phyloP scores from a whole-genome alignment of 2,113 vertebrate genomes.

The Barbus barbus region DNA sequence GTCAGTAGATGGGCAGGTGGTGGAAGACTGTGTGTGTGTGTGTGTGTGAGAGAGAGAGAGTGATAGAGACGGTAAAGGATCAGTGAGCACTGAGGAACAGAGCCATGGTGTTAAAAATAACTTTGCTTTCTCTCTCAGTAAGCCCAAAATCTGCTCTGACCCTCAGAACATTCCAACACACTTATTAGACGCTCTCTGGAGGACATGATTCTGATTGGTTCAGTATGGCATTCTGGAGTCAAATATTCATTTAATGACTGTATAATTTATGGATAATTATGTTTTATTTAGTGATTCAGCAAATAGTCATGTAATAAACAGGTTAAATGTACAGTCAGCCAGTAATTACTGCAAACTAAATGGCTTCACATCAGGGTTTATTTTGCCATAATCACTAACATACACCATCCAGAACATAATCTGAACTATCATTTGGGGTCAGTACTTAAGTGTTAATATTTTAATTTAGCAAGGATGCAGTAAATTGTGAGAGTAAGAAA shows the following conservation, averaged over 20 bases:
- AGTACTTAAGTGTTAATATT: not conserved
- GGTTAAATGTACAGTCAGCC: not conserved
- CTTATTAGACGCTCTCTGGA: not conserved
- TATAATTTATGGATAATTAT: not conserved
- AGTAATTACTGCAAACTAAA: not conserved
- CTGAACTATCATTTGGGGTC: not conserved
- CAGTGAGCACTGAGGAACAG: slow-evolving; percentile 26
- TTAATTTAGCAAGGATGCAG: not conserved
- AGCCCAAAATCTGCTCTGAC: not conserved
- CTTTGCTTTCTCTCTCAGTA: not conserved
- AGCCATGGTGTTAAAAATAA: slow-evolving; percentile 38
- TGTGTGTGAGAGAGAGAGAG: slow-evolving; percentile 2
- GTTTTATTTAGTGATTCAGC: not conserved
- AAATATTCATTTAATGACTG: not conserved
- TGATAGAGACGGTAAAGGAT: slow-evolving; percentile 39
- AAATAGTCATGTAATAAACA: not conserved
- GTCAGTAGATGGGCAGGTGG: slow-evolving; percentile 50
- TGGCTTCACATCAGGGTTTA: not conserved
- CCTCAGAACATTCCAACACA: not conserved
- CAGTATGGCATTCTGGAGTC: not conserved
- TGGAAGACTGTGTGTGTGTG: slow-evolving; percentile 18
- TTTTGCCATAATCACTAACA: slow-evolving; percentile 14
- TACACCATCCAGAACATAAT: not conserved
- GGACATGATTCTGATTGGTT: not conserved
- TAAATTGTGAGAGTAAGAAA: not conserved